A percentile compares a stretch with the other conserved stretches of the same genome.
Conservation (phyloP, 2,113 vertebrate species). For the Anguilla japonica region DNA sequence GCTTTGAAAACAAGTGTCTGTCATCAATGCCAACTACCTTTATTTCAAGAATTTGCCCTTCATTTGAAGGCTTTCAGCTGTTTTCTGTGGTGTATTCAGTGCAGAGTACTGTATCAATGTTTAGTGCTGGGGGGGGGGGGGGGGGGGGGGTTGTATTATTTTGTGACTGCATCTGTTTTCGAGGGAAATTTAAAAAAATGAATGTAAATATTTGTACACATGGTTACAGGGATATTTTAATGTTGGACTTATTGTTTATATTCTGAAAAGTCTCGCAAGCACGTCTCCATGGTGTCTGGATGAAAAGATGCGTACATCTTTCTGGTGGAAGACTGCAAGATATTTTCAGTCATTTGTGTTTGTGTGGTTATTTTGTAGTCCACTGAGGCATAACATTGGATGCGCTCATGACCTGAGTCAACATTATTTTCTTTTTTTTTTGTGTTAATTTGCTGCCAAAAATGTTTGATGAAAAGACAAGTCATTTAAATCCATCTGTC, state of each 20-base stretch:
- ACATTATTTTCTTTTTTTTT: background rate
- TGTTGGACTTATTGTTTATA: background rate
- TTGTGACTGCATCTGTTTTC: conserved; percentile 48
- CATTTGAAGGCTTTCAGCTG: conserved; percentile 34
- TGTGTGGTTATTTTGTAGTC: background rate
- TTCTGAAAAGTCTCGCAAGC: background rate
- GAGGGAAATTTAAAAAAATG: conserved; percentile 51
- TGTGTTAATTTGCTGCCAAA: conserved; percentile 1
- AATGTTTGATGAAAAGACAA: background rate
- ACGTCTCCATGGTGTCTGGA: background rate
- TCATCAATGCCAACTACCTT: conserved; percentile 32
- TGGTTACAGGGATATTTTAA: conserved; percentile 11
- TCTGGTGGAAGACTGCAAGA: background rate
- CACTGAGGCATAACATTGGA: background rate
- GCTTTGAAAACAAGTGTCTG: conserved; percentile 35
- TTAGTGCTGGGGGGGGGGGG: conserved; percentile 10
- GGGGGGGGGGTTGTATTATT: conserved; percentile 13
- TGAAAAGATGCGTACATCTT: background rate
- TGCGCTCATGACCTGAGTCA: background rate
- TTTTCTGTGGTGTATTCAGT: conserved; percentile 32
- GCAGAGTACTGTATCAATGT: conserved; percentile 42
- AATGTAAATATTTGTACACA: conserved; percentile 59
- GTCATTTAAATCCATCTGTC: conserved; percentile 1
- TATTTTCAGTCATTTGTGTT: background rate
- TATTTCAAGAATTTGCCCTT: background rate